Evolutionary conservation across 2,113 vertebrate species (phyloP).

Genomic region (Aramus guarauna): DNA sequence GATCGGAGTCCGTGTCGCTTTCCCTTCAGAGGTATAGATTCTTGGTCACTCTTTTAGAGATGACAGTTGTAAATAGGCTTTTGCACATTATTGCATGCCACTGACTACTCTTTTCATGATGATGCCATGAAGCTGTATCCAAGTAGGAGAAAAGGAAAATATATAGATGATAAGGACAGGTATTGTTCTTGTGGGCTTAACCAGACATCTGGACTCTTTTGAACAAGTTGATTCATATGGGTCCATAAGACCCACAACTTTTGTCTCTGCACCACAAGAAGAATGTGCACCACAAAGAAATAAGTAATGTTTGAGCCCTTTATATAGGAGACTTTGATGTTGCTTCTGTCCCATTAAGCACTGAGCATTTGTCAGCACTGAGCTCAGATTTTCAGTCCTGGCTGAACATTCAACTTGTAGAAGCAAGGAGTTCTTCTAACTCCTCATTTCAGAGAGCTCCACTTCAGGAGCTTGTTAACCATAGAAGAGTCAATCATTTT

Average conservation of each 20-base stretch:
- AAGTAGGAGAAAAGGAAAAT: background rate
- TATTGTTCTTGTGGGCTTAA: background rate
- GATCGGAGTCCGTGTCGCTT: too few relatives aligned
- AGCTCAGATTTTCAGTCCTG: background rate
- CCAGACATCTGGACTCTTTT: background rate
- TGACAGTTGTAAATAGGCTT: background rate
- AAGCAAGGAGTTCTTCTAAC: background rate
- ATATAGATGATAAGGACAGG: background rate
- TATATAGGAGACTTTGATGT: fast-evolving
- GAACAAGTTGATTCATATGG: background rate
- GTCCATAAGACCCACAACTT: background rate
- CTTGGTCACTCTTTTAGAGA: background rate
- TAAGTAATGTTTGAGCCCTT: background rate
- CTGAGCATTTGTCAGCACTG: background rate
- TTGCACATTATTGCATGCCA: background rate
- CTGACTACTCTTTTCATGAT: background rate
- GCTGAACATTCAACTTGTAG: background rate
- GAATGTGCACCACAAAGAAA: background rate
- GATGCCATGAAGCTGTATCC: background rate
- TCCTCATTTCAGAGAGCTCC: background rate
- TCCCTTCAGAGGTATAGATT: background rate
- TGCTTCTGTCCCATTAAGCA: background rate
- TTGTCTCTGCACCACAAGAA: background rate
- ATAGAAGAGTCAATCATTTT: background rate
- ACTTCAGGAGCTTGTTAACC: background rate